Evolutionary conservation across 2,797 vertebrate genomes (phyloP).

Genomic region (Falco columbarius): DNA sequence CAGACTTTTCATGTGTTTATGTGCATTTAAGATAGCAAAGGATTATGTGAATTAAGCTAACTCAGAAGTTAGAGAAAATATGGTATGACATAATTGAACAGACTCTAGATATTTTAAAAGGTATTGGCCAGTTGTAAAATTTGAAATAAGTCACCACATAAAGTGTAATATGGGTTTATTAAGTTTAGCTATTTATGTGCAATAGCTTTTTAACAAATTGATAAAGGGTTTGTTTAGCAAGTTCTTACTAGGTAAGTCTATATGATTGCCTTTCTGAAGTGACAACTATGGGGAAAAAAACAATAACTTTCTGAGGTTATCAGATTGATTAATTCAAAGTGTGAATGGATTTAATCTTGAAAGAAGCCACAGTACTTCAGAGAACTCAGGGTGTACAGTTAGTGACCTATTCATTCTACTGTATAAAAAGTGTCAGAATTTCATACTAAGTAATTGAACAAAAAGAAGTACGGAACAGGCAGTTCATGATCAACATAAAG

Average conservation of each 20-base stretch:
- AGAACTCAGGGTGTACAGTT: neutral
- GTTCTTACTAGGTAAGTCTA: neutral
- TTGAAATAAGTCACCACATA: neutral
- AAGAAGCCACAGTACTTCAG: neutral
- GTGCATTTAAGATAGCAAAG: neutral
- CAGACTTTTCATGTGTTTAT: neutral
- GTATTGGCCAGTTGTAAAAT: neutral
- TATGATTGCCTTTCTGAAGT: neutral
- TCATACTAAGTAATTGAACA: neutral
- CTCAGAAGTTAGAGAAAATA: neutral
- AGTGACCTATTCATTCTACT: neutral
- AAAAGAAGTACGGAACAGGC: neutral
- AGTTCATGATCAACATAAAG: neutral
- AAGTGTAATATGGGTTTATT: neutral
- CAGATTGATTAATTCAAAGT: neutral
- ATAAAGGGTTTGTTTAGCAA: neutral
- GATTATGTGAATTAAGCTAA: neutral
- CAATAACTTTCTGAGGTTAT: neutral
- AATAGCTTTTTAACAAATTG: neutral
- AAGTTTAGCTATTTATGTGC: rapidly evolving
- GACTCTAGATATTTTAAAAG: neutral
- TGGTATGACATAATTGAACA: neutral
- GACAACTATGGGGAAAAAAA: neutral
- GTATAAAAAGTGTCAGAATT: neutral
- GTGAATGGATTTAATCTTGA: neutral